Conservation (phyloP, 2,113 vertebrate genomes). For the Corvus cornix region DNA sequence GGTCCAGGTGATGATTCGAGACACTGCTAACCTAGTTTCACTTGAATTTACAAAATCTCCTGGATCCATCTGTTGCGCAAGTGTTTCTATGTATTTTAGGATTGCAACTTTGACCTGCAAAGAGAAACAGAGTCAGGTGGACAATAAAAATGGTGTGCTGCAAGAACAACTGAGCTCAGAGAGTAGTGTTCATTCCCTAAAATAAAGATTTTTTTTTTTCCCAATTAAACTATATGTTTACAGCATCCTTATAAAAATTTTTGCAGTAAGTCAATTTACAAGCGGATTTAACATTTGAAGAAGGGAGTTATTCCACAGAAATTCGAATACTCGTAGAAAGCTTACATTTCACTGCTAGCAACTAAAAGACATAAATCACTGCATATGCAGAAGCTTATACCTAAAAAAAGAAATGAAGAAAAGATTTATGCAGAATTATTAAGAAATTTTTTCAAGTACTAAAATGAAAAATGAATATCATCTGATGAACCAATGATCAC, state of each 20-base stretch:
- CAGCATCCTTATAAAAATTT: not conserved
- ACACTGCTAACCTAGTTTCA: constrained; percentile 94
- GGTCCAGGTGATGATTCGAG: constrained; percentile 97
- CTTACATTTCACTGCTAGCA: not conserved
- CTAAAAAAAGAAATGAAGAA: not conserved
- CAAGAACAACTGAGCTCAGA: not conserved
- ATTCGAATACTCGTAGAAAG: not conserved
- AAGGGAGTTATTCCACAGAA: not conserved
- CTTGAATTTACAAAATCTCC: constrained; percentile 95
- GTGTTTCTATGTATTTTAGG: constrained; percentile 94
- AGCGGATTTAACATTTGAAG: not conserved
- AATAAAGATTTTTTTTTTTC: not conserved
- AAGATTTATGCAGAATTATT: not conserved
- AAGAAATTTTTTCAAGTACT: not conserved
- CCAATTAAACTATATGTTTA: not conserved
- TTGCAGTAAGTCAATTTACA: not conserved
- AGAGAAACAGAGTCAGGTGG: constrained; percentile 13
- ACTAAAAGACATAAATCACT: not conserved
- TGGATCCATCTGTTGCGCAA: constrained; percentile 94
- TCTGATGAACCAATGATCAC: not conserved
- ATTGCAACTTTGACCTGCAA: constrained; percentile 95
- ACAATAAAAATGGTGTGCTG: not conserved
- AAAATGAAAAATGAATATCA: not conserved
- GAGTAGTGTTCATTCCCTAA: not conserved
- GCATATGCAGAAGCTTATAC: not conserved